Evolutionary conservation across 2,888 invertebrate genomes (phyloP).

Genomic region (Orgyia antiqua): DNA sequence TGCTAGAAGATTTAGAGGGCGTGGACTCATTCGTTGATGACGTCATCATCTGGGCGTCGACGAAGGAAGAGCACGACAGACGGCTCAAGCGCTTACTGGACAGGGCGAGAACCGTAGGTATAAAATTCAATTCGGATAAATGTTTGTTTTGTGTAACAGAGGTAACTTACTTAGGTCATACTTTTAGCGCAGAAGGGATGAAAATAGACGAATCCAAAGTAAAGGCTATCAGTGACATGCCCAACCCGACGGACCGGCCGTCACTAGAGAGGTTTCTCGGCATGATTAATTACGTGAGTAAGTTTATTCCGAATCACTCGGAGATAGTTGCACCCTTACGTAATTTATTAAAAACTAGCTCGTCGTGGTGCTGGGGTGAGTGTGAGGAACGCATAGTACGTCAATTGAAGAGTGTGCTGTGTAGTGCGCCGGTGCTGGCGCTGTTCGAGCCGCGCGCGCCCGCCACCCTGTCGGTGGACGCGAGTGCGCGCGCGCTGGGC

Average conservation of each 20-base stretch:
- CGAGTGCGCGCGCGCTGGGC: background rate
- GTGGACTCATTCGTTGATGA: conserved; percentile 5
- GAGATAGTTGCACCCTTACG: background rate
- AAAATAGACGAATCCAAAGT: conserved; percentile 1
- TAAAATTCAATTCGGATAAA: background rate
- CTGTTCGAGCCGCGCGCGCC: conserved; percentile 1
- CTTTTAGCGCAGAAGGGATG: background rate
- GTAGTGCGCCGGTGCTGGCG: background rate
- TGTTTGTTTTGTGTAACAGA: conserved; percentile 1
- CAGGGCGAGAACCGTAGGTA: background rate
- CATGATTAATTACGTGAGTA: background rate
- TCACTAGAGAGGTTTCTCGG: background rate
- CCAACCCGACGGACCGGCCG: background rate
- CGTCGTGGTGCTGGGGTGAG: too few species aligned
- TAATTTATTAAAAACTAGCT: background rate
- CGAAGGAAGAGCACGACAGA: background rate
- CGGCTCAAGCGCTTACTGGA: background rate
- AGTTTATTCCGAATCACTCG: background rate
- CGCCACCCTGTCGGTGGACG: background rate
- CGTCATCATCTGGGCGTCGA: background rate
- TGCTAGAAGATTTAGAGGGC: conserved; percentile 1
- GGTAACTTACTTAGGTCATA: conserved; percentile 2
- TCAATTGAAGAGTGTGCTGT: conserved; percentile 1
- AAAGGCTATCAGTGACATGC: conserved; percentile 2
- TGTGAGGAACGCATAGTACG: too few species aligned